phyloP scores from a whole-genome alignment of 2,797 vertebrate species.

The Mormyrops boulengeri region DNA sequence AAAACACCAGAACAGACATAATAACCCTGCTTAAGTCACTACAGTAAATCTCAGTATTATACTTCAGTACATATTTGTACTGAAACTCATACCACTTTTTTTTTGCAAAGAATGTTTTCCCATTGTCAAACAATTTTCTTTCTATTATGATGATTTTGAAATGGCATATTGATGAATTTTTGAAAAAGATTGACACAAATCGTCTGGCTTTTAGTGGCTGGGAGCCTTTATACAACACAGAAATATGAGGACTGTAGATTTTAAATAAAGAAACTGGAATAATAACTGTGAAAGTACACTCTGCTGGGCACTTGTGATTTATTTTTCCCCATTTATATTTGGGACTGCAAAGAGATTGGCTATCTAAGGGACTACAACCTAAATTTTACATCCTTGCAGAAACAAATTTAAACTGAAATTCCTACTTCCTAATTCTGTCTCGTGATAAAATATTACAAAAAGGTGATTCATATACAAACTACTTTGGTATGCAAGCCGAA shows the following conservation, averaged over 20 bases:
- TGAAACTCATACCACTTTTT: not conserved
- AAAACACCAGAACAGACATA: not conserved
- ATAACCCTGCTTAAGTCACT: not conserved
- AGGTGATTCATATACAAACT: not conserved
- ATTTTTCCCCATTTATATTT: not conserved
- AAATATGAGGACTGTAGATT: not conserved
- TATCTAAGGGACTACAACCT: not conserved
- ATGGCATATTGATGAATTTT: not conserved
- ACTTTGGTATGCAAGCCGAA: not conserved
- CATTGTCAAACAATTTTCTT: not conserved
- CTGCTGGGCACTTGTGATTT: not conserved
- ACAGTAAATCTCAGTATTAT: not conserved
- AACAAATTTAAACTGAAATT: not conserved
- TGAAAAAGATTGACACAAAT: not conserved
- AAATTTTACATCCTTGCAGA: not conserved
- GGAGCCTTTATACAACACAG: not conserved
- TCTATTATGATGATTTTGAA: not conserved
- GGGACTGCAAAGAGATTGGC: not conserved
- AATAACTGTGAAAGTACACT: not conserved
- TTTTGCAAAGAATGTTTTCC: not conserved
- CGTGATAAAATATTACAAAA: not conserved
- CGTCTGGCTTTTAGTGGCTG: not conserved
- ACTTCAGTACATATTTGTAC: not conserved
- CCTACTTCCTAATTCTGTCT: not conserved
- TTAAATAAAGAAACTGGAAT: not conserved